Base-by-base conservation (phyloP, 2,113 vertebrate genomes). In the Brachirus orientalis region DNA sequence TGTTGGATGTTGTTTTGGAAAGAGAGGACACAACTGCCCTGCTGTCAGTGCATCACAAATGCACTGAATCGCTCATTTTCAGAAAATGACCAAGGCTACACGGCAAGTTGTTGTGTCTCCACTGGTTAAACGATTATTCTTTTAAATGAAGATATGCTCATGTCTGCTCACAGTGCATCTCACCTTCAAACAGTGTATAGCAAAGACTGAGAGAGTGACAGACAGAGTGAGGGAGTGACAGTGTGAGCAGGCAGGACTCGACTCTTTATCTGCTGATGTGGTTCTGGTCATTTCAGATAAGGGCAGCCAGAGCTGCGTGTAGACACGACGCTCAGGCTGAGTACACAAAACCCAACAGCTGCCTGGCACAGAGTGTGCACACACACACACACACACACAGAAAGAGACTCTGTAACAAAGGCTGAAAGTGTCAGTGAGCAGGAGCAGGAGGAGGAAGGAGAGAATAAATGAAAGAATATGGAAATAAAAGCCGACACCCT, bases 221-320 rank as follows among this genome's bases (percentile, higher is more conserved):
- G 28, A 59, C 52, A 22, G 74, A 40, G 64, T 16, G 63, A 35
- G 52, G n/a, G n/a, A n/a, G n/a, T n/a, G n/a, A n/a, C 52, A 22
- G 74, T 43, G 64, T 16, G 63, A 35, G 52, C 64, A 47, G 87
- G 84, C 45, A 81, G 78, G 80, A 78, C 55, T 57, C 57, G 13
- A 66, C 63, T 84, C 71, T 82, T 83, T 89, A 88, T 89, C 86
- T 82, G 72, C 52, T 28, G 61, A 74, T 77, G 80, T 79, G 82
- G 79, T 85, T 84, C 90, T 91, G 91, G 82, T 83, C 79, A 77
- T 86, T 90, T 88, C 75, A 89, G 91, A 91, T 92, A 91, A 90
- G 86, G 69, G 53, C 79, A 58, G 64, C 60, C 73, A 11, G 79
- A 83, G 69, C 73, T 67, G 80, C 77, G 85, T 87, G 85, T 81